Conservation (phyloP, 1,140 invertebrate species). For the Hyphantria cunea region DNA sequence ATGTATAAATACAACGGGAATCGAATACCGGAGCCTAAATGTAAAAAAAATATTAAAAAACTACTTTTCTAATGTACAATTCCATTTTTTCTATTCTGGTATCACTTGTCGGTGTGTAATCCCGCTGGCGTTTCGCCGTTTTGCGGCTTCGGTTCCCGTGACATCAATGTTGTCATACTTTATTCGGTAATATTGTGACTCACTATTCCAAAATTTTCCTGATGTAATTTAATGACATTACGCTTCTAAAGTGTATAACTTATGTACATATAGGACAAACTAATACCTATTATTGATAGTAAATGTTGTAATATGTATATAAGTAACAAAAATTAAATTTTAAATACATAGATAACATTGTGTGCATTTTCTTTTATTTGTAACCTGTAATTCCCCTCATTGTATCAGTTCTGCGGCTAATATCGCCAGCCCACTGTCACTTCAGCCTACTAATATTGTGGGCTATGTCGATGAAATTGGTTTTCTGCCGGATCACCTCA, state of each 20-base stretch:
- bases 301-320: slow-evolving; percentile 82
- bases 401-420: too few relatives aligned
- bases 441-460: too few relatives aligned
- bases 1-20: slow-evolving; percentile 50
- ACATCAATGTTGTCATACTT: slow-evolving; percentile 13
- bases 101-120: slow-evolving; percentile 5
- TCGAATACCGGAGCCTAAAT: slow-evolving; percentile 32
- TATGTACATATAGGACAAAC: slow-evolving; percentile 79
- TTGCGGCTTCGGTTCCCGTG: not conserved
- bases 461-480: too few relatives aligned
- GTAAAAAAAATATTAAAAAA: slow-evolving; percentile 31
- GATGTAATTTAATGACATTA: slow-evolving; percentile 76
- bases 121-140: not conserved
- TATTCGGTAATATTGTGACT: slow-evolving; percentile 10
- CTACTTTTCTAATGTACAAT: slow-evolving; percentile 72
- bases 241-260: slow-evolving; percentile 80
- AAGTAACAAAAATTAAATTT: slow-evolving; percentile 81
- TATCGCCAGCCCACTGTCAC: too few relatives aligned
- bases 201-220: slow-evolving; percentile 74
- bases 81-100: slow-evolving; percentile 72
- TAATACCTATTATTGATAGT: slow-evolving; percentile 79
- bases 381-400: not conserved
- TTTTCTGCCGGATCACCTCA: too few relatives aligned
- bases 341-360: slow-evolving; percentile 80
- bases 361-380: slow-evolving; percentile 55